Base-by-base conservation (phyloP, 2,113 vertebrate species). In the Pygoscelis adeliae region DNA sequence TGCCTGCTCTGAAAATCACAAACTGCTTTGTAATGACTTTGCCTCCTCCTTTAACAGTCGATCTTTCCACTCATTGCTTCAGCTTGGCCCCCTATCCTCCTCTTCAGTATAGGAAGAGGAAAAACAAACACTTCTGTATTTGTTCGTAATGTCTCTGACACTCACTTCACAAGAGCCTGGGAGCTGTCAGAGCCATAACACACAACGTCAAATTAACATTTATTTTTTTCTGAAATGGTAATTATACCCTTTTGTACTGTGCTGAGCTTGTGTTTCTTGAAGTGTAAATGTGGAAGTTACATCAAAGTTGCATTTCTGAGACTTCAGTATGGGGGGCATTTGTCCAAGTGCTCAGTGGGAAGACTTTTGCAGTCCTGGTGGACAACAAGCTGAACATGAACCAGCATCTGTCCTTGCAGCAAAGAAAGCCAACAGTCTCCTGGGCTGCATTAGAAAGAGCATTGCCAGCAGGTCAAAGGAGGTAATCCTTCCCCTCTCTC, bases 181-280 rank as follows among this genome's bases (percentile, higher is more conserved):
- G 89, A 97, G 82, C 96, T 98, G 95, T 97, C 97, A 96, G 90
- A 94, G 67, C 84, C 87, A 27, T 80, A 93, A 97, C 17, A 56
- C 89, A 78, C 79, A 65, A 78, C 16, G 10, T 94, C 93, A 96
- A 92, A 98, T 80, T 94, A 97, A 93, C 94, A 38, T 29, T 10
- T 22, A 25, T 79, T 81, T 97, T 95, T 95, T 89, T 71, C 93
- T 94, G 95, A 95, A 92, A 95, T 80, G 93, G 79, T 96, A 97
- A 98, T 97, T 97, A 89, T 21, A 95, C 84, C 95, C 77, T 93
- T 96, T 94, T 89, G 88, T 96, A 56, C 66, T 30, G 32, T 73
- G 93, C 96, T 94, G 92, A 97, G 97, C 90, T 46, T 12, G 58
- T 84, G 34, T 7, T 87, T 96, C 77, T 47, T 96, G 96, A 96